Percentiles rank a stretch among this genome's conserved stretches.
phyloP scores from a whole-genome alignment of 2,113 vertebrate species.

The Gallinago media region DNA sequence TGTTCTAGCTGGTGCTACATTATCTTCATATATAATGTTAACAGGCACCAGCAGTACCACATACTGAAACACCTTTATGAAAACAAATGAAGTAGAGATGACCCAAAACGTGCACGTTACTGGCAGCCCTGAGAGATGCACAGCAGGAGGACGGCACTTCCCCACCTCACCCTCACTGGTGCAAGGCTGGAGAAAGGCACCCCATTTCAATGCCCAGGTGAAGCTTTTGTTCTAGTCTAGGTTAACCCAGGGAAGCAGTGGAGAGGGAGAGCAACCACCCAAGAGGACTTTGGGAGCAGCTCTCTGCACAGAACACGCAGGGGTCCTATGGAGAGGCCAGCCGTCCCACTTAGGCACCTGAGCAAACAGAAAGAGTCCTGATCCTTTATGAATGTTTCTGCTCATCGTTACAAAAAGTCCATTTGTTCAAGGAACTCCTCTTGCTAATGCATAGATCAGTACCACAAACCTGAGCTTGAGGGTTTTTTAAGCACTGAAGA shows the following conservation, averaged over 20 bases:
- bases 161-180: too few relatives aligned
- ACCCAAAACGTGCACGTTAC: neutral
- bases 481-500: neutral
- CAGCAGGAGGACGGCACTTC: neutral
- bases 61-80: neutral
- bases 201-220: neutral
- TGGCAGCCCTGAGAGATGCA: neutral
- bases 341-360: rapidly evolving
- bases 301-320: neutral
- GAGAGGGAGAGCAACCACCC: neutral
- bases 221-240: neutral
- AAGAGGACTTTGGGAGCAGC: neutral
- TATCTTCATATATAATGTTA: neutral
- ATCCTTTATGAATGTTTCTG: neutral
- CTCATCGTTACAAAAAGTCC: neutral
- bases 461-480: neutral
- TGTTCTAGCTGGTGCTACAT: neutral
- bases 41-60: neutral
- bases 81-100: rapidly evolving
- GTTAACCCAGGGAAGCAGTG: neutral
- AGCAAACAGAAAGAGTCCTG: neutral
- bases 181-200: rapidly evolving
- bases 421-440: neutral
- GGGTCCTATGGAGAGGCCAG: neutral
- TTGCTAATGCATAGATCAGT: neutral